Conservation (phyloP, 2,113 vertebrate species). For the Ceratotherium simum region DNA sequence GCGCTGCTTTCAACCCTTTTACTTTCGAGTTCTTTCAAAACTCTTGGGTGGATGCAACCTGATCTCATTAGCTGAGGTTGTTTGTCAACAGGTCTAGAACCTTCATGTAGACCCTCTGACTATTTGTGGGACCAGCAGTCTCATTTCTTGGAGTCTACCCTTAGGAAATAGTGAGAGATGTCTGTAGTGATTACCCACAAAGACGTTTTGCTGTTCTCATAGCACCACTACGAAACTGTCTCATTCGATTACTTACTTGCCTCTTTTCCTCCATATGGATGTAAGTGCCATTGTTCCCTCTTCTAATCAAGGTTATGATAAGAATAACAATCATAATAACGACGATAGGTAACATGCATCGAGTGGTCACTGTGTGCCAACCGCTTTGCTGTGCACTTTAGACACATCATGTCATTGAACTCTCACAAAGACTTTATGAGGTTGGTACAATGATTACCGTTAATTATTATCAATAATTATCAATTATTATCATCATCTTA, state of each 20-base stretch:
- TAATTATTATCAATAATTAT: background rate
- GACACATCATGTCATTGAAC: background rate
- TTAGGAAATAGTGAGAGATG: background rate
- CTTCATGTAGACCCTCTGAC: background rate
- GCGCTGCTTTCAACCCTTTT: slow-evolving; percentile 6
- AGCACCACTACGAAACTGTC: background rate
- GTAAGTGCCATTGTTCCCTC: background rate
- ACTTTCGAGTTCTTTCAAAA: slow-evolving; percentile 37
- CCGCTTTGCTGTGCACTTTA: background rate
- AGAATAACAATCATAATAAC: background rate
- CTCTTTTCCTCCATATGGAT: background rate
- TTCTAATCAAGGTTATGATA: background rate
- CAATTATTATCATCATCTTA: background rate
- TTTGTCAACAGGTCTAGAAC: background rate
- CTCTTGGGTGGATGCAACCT: background rate
- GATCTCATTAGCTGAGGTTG: background rate
- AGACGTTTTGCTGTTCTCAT: background rate
- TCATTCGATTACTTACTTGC: background rate
- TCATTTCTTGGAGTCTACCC: background rate
- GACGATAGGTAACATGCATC: background rate
- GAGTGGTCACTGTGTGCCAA: background rate
- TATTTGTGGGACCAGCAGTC: background rate
- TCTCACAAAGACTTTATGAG: background rate
- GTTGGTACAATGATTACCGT: background rate
- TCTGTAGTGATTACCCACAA: background rate